Conservation (phyloP, 2,888 invertebrate genomes). For the Omphaloscelis lunosa region DNA sequence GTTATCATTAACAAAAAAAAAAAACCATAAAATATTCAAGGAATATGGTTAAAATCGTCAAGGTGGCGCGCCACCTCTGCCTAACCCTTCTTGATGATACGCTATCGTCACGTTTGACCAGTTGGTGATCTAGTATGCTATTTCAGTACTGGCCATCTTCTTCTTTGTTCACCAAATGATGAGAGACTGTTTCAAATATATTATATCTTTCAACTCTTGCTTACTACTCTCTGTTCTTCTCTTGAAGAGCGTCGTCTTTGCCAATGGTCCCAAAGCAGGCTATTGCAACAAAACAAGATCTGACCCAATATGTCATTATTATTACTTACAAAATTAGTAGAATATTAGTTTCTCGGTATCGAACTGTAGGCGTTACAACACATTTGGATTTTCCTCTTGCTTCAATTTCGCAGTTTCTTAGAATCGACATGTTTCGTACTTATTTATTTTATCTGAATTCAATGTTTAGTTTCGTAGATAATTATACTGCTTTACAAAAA, state of each 20-base stretch:
- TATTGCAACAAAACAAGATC: background rate
- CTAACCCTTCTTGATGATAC: background rate
- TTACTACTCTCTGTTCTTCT: background rate
- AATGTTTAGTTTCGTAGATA: no score
- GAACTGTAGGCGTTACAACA: background rate
- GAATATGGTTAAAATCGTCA: background rate
- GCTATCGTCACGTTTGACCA: background rate
- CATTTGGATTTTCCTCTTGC: slow-evolving; percentile 6
- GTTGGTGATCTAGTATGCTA: no score
- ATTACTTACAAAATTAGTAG: background rate
- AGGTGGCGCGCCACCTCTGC: background rate
- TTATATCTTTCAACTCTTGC: no score
- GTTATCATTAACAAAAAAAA: background rate
- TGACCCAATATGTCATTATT: background rate
- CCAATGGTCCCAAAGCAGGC: background rate
- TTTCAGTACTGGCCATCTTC: background rate
- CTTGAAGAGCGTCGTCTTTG: background rate
- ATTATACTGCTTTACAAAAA: no score
- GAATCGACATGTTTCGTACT: background rate
- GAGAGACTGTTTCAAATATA: background rate
- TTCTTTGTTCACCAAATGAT: background rate
- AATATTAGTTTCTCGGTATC: slow-evolving; percentile 31
- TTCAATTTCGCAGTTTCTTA: slow-evolving; percentile 18
- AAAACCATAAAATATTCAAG: background rate
- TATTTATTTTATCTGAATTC: background rate